Conservation (phyloP, 2,797 vertebrate species). For the Chaetophractus vellerosus region DNA sequence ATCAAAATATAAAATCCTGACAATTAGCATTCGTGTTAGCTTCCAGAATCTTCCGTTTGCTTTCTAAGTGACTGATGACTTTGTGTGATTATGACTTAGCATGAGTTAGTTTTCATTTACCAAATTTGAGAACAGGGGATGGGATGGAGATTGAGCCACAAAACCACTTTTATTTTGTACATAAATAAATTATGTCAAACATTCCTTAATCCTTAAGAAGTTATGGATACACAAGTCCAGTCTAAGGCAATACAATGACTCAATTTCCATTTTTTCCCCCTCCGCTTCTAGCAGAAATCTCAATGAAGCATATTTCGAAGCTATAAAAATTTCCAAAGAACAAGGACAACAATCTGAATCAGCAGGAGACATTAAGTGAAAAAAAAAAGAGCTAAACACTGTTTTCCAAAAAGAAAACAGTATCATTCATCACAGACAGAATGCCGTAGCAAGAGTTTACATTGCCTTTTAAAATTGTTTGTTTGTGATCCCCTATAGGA, state of each 20-base stretch:
- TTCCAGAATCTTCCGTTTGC: not conserved
- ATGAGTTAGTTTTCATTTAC: not conserved
- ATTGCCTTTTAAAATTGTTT: constrained; percentile 1
- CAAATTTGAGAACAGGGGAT: not conserved
- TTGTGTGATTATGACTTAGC: not conserved
- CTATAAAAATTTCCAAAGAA: constrained; percentile 64
- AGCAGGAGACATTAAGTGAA: constrained; percentile 33
- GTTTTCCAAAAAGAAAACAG: constrained; percentile 61
- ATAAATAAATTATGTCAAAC: not conserved
- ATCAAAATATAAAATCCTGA: not conserved
- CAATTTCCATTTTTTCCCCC: not conserved
- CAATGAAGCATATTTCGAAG: constrained; percentile 9
- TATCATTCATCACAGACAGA: not conserved
- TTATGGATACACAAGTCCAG: not conserved
- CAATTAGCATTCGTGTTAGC: not conserved
- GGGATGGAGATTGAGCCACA: not conserved
- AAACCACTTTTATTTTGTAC: not conserved
- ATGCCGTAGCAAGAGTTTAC: not conserved
- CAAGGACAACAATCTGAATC: constrained; percentile 38
- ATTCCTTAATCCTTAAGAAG: not conserved
- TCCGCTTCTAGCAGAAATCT: constrained; percentile 45
- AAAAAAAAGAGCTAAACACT: constrained; percentile 53
- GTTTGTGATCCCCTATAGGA: not conserved
- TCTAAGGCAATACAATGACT: not conserved
- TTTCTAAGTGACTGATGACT: constrained; percentile 22